Percentiles rank a stretch among this genome's conserved stretches.
Evolutionary conservation across 2,888 invertebrate genomes (phyloP).

Genomic region (Troilus luridus): DNA sequence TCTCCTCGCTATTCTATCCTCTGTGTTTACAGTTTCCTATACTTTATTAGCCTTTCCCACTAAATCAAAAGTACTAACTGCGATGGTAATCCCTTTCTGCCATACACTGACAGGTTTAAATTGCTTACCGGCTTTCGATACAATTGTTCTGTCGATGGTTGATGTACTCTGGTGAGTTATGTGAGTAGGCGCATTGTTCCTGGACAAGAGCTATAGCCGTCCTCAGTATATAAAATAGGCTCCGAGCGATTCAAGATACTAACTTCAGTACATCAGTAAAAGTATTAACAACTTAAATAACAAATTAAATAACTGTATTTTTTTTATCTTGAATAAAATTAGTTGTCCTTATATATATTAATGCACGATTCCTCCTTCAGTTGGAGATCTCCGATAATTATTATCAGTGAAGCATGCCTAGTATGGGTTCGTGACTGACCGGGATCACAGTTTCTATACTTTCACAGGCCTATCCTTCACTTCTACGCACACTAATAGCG

Average conservation of each 20-base stretch:
- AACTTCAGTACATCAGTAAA: neutral
- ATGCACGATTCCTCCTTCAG: neutral
- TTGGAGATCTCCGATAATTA: neutral
- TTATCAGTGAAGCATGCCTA: neutral
- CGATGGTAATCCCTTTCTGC: constrained; percentile 8
- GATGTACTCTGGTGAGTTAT: constrained; percentile 34
- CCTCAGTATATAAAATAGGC: neutral
- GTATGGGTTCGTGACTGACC: neutral
- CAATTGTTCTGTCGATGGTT: constrained; percentile 28
- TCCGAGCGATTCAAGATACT: neutral
- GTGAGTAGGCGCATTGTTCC: neutral
- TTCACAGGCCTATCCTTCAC: neutral
- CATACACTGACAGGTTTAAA: neutral
- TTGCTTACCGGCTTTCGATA: neutral
- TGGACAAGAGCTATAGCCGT: neutral
- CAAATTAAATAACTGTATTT: too few species aligned
- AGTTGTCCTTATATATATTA: neutral
- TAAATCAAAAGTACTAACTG: constrained; percentile 45
- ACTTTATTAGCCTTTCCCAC: neutral
- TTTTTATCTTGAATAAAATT: too few species aligned
- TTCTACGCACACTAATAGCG: constrained; percentile 10
- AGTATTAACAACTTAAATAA: neutral
- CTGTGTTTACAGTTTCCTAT: constrained; percentile 26
- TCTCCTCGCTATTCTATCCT: neutral
- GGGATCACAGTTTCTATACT: constrained; percentile 15